These are phyloP conservation scores for Dysmachus trigonus DNA, from an alignment of 2,888 invertebrate genomes.

Conservation along the genomic window DNA sequence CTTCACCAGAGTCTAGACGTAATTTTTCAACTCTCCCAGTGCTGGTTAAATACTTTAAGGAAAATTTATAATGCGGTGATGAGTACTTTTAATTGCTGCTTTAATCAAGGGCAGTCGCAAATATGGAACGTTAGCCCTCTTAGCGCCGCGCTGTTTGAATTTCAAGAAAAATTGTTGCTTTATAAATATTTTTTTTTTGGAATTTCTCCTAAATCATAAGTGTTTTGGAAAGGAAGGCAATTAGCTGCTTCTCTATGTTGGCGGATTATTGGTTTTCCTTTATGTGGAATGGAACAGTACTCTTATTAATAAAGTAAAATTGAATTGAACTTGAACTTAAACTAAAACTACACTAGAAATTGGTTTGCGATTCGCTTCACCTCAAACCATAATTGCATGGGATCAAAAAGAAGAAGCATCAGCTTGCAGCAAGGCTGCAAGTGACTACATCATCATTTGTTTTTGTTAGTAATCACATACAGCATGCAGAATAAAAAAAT, in stretches of 20 bases:
- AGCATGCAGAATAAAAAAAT: too few species aligned
- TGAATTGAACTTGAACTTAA: too few species aligned
- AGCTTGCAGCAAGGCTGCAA: too few species aligned
- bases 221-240: not conserved
- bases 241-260: not conserved
- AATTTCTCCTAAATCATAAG: not conserved
- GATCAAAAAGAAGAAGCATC: too few species aligned
- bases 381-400: too few species aligned
- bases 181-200: not conserved
- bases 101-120: constrained; percentile 11
- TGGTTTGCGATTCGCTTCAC: too few species aligned
- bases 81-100: constrained; percentile 29
- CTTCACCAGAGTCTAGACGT: constrained; percentile 33
- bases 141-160: not conserved
- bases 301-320: too few species aligned
- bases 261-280: not conserved
- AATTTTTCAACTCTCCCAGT: constrained; percentile 15
- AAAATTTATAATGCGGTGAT: constrained; percentile 32
- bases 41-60: constrained; percentile 25
- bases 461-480: too few species aligned
- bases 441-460: too few species aligned
- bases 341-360: too few species aligned
- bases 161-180: not conserved
- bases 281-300: not conserved
- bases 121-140: not conserved